Percentiles rank a stretch among this genome's conserved stretches.
phyloP scores from a whole-genome alignment of 2,113 vertebrate genomes.

The Felis chaus region DNA sequence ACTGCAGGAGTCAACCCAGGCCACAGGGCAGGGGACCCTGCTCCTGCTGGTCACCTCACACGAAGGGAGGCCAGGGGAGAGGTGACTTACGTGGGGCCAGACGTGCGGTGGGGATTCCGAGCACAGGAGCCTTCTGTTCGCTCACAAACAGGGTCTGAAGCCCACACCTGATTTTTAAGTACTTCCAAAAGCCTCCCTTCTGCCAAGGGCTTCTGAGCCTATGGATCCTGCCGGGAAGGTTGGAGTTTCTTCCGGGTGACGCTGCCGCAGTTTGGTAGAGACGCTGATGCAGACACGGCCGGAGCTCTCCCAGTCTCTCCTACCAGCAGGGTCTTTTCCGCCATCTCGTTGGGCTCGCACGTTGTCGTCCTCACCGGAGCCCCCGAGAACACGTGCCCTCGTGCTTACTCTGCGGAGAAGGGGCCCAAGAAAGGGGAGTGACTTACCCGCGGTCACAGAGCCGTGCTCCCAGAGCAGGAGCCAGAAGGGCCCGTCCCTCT shows the following conservation, averaged over 20 bases:
- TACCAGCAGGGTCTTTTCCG: accelerated
- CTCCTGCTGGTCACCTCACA: neutral
- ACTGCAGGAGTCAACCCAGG: neutral
- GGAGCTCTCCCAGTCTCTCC: neutral
- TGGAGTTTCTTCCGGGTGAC: too few relatives aligned
- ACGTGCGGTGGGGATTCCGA: neutral
- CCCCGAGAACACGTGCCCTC: neutral
- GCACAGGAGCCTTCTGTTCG: neutral
- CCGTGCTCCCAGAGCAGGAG: neutral
- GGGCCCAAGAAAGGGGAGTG: neutral
- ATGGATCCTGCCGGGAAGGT: too few relatives aligned
- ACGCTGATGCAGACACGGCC: neutral
- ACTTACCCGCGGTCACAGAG: neutral
- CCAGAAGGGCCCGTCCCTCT: neutral
- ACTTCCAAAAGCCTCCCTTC: neutral
- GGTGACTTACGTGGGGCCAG: accelerated
- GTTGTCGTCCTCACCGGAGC: neutral
- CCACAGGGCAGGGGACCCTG: neutral
- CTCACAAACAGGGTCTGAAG: neutral
- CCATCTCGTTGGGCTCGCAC: neutral
- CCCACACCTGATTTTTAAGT: neutral
- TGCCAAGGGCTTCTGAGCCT: neutral
- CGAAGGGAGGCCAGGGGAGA: neutral
- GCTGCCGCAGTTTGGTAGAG: neutral
- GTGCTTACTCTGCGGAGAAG: neutral